These are phyloP conservation scores for Drosophila austrosaltans DNA, from an alignment of 2,888 invertebrate genomes.

Conservation along the genomic window DNA sequence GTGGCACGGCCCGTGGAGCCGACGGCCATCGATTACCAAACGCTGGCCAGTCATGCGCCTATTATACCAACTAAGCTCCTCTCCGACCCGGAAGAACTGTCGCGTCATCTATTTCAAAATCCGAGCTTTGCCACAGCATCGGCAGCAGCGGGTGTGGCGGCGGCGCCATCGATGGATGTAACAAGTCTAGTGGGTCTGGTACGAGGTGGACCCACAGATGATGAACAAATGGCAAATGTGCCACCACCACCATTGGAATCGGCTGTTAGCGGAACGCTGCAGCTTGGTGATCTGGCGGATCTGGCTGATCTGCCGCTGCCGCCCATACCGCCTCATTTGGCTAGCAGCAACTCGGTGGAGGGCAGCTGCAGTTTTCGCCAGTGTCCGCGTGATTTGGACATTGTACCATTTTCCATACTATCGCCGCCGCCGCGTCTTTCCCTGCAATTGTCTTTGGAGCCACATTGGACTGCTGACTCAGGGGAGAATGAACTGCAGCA, in stretches of 20 bases:
- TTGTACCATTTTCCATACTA: conserved; percentile 82
- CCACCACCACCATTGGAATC: conserved; percentile 13
- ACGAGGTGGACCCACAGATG: conserved; percentile 63
- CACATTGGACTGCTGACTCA: conserved; percentile 42
- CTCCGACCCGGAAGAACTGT: conserved; percentile 95
- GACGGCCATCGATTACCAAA: conserved; percentile 90
- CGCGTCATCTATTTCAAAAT: conserved; percentile 91
- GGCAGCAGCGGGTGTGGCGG: conserved; percentile 31
- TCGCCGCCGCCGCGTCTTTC: conserved; percentile 73
- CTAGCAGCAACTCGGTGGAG: conserved; percentile 50
- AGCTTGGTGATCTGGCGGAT: conserved; percentile 54
- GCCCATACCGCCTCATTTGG: conserved; percentile 70
- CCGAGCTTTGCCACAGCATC: conserved; percentile 82
- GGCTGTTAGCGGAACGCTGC: conserved; percentile 23
- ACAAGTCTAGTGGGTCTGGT: conserved; percentile 68
- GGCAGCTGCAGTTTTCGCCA: conserved; percentile 49
- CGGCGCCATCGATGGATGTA: conserved; percentile 51
- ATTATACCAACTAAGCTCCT: conserved; percentile 96
- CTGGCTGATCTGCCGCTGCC: conserved; percentile 82
- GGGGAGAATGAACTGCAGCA: conserved; percentile 46
- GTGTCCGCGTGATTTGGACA: conserved; percentile 80
- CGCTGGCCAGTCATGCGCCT: conserved; percentile 90
- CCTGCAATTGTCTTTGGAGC: conserved; percentile 61
- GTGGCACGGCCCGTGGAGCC: conserved; percentile 97
- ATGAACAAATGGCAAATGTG: conserved; percentile 55